Base-by-base conservation (phyloP, 2,797 vertebrate species). In the Lepus oiostolus region DNA sequence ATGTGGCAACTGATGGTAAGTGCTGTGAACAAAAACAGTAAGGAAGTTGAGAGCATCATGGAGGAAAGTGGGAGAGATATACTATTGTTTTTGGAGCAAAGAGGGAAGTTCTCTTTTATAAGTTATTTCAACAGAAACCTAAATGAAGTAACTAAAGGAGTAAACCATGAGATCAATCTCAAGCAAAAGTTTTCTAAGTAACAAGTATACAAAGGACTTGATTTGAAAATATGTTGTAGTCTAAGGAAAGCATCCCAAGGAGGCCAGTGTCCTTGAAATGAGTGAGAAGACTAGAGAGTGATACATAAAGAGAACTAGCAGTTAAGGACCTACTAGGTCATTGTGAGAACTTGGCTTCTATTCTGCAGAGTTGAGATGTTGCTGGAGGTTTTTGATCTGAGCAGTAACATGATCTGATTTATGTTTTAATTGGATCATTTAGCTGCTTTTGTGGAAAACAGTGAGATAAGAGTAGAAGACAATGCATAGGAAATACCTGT, bases 141-240 rank as follows among this genome's bases (percentile, higher is more conserved):
- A 14, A 91, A 94, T 79, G n/a, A 85, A 72, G 14, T 94, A 86
- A 88, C 54, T 58, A 17, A 88, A 50, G 65, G 76, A 21, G 38
- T 47, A 60, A 91, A 35, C 54, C 26, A 84, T 85, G 82, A 91
- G 52, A 47, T 84, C 92, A 83, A 52, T 76, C 70, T 85, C 16
- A 89, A 2, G 8, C 38, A n/a, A 75, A n/a, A 77, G 68, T 26
- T 91, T 74, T 91, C 35, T 52, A 81, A 6, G 77, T 35, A 50
- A 32, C 30, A 72, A 82, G 30, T 42, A 47, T 71, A 91, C 71
- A 54, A 83, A 80, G 75, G 77, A 80, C 22, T 38, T 38, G 38
- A 38, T 38, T 38, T 38, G 38, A 38, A 38, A 38, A 38, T 38
- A 38, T 38, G 38, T 38, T 38, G 38, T 38, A 38, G 4, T 38